Evolutionary conservation across 2,113 vertebrate genomes (phyloP).

Genomic region (Psilopsiagon aurifrons): DNA sequence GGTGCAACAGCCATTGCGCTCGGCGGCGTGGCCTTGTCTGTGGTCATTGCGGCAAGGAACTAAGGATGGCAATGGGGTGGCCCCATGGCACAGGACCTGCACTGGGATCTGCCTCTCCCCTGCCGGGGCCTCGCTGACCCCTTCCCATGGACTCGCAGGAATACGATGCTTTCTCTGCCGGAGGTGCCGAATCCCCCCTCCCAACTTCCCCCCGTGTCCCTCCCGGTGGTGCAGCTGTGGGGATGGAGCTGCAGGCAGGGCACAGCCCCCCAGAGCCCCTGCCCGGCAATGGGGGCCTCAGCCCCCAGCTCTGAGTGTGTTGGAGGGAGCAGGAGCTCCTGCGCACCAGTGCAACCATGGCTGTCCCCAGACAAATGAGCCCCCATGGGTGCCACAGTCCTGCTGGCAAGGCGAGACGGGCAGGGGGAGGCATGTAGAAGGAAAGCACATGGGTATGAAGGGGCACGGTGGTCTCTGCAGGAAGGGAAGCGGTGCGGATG

Average conservation of each 20-base stretch:
- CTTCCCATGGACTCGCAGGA: background rate
- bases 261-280: background rate
- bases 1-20: slow-evolving; percentile 93
- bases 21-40: slow-evolving; percentile 92
- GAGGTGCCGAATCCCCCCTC: background rate
- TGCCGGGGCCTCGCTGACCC: background rate
- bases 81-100: background rate
- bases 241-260: background rate
- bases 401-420: accelerated
- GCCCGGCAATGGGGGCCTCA: accelerated
- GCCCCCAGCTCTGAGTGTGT: accelerated
- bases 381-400: accelerated
- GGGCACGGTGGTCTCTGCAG: background rate
- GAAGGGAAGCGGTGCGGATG: background rate
- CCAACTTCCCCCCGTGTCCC: accelerated
- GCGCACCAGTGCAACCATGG: accelerated
- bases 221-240: background rate
- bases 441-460: background rate
- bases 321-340: accelerated
- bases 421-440: background rate
- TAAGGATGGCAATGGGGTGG: slow-evolving; percentile 31
- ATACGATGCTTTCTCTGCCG: background rate
- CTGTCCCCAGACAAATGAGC: background rate
- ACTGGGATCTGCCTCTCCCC: background rate
- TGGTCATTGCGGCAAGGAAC: slow-evolving; percentile 95